Percentiles rank a stretch among this genome's conserved stretches.
Conservation (phyloP, 2,888 invertebrate species). For the Sinelater perroti region DNA sequence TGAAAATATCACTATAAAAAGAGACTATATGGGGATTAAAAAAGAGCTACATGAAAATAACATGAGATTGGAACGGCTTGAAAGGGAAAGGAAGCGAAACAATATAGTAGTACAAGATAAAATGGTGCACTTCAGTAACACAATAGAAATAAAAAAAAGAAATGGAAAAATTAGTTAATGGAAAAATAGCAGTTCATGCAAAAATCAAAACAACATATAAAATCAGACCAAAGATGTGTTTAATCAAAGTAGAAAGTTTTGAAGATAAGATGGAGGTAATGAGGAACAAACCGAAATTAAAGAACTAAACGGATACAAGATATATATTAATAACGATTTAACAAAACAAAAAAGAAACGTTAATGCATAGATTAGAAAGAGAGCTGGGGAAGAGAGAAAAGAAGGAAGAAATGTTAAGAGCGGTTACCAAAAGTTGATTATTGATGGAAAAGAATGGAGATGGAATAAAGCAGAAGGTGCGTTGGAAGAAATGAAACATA, state of each 20-base stretch:
- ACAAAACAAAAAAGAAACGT: conserved; percentile 8
- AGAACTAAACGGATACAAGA: not conserved
- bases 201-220: not conserved
- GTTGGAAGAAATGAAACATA: not conserved
- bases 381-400: not conserved
- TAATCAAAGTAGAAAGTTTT: conserved; percentile 1
- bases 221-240: not conserved
- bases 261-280: conserved; percentile 10
- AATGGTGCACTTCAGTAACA: not conserved
- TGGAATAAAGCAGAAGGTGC: not conserved
- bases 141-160: not conserved
- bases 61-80: conserved; percentile 3
- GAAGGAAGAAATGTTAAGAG: not conserved
- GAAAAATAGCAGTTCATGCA: not conserved
- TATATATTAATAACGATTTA: conserved; percentile 13
- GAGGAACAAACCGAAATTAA: conserved; percentile 9
- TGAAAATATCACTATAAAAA: too few species aligned
- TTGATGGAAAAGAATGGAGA: conserved; percentile 1
- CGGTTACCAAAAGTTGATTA: not conserved
- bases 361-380: conserved; percentile 6
- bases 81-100: not conserved
- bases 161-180: not conserved
- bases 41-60: conserved; percentile 2
- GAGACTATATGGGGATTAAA: too few species aligned
- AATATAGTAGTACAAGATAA: not conserved